Evolutionary conservation across 2,113 vertebrate species (phyloP).

Genomic region (Malurus elegans): DNA sequence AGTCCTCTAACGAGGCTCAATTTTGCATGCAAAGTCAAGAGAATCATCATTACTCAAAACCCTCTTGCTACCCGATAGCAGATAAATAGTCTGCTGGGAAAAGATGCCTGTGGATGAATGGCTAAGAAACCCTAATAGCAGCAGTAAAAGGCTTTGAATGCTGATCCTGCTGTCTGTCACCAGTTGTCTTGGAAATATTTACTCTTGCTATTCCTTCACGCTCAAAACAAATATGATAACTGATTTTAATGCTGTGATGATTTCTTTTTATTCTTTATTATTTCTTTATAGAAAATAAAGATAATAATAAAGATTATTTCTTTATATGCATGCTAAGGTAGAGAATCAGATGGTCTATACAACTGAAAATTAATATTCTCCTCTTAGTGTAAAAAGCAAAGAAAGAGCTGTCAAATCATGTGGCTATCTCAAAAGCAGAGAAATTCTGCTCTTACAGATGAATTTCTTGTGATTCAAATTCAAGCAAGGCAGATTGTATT

Average conservation of each 20-base stretch:
- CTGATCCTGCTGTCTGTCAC: neutral
- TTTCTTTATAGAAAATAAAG: too few species aligned
- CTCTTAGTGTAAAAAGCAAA: neutral
- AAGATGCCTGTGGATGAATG: neutral
- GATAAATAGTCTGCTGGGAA: constrained; percentile 32
- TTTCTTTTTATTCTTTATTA: neutral
- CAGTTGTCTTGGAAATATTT: constrained; percentile 2
- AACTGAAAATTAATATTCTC: neutral
- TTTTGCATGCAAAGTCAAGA: neutral
- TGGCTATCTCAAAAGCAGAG: neutral
- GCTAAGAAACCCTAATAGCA: neutral
- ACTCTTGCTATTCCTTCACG: neutral
- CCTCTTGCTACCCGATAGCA: neutral
- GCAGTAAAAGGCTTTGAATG: neutral
- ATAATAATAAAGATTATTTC: too few species aligned
- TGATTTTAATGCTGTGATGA: neutral
- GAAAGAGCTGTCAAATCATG: neutral
- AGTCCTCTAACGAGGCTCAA: neutral
- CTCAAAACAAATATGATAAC: neutral
- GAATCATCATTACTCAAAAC: neutral
- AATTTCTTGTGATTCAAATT: neutral
- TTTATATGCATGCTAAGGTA: fast-evolving
- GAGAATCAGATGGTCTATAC: neutral
- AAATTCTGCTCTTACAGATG: neutral
- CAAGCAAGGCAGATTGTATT: neutral